Evolutionary conservation across 2,113 vertebrate species (phyloP).

Genomic region (Orientallactaga bullata): DNA sequence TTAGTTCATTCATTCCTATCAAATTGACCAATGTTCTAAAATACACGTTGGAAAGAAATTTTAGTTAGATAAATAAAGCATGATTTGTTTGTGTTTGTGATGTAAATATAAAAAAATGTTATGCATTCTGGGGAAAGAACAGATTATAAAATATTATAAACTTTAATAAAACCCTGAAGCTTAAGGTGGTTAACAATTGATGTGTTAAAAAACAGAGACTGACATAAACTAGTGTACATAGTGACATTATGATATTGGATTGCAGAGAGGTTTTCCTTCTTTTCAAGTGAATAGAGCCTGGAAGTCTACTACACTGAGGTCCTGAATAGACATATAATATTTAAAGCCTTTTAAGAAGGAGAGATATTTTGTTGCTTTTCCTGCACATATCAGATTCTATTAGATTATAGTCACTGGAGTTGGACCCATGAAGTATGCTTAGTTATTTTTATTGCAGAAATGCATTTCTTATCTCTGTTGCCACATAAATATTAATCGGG

Average conservation of each 20-base stretch:
- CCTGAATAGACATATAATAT: conserved; percentile 64
- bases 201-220: conserved; percentile 58
- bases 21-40: conserved; percentile 28
- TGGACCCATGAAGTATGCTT: conserved; percentile 60
- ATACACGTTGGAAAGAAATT: background rate
- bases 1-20: conserved; percentile 22
- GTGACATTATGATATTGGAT: conserved; percentile 68
- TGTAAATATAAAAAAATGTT: background rate
- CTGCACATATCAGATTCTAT: conserved; percentile 67
- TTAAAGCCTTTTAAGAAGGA: conserved; percentile 72
- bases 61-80: conserved; percentile 33
- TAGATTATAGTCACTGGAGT: conserved; percentile 77
- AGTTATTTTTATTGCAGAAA: conserved; percentile 60
- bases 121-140: background rate
- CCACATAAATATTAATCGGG: conserved; percentile 78
- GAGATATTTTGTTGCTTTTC: conserved; percentile 67
- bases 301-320: conserved; percentile 60
- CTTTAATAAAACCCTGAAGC: conserved; percentile 45
- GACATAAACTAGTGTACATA: conserved; percentile 62
- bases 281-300: conserved; percentile 76
- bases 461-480: conserved; percentile 47
- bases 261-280: conserved; percentile 73
- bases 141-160: conserved; percentile 64
- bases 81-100: conserved; percentile 26
- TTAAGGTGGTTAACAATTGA: conserved; percentile 62